Conservation (phyloP, 2,797 vertebrate species). For the Vireo griseus region DNA sequence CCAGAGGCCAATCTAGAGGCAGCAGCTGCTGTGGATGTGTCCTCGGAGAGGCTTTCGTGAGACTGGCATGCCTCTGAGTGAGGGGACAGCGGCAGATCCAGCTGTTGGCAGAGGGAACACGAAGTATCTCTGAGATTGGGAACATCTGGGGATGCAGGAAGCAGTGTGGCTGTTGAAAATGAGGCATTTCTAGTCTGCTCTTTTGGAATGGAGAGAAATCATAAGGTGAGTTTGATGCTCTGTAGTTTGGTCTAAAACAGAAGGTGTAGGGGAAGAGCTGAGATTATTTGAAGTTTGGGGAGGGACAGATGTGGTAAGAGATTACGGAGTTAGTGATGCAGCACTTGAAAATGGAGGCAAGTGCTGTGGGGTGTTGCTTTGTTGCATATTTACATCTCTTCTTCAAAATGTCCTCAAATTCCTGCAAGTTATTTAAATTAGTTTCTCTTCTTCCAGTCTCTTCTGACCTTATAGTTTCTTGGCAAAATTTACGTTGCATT, state of each 20-base stretch:
- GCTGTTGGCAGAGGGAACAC: neutral
- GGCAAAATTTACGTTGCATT: neutral
- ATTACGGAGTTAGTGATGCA: neutral
- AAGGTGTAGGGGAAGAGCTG: neutral
- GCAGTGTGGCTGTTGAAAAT: neutral
- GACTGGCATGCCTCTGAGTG: neutral
- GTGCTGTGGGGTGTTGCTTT: neutral
- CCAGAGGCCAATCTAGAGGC: neutral
- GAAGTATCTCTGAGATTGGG: accelerated
- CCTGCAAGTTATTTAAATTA: neutral
- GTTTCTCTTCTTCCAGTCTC: neutral
- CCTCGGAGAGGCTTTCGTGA: accelerated
- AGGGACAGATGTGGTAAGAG: neutral
- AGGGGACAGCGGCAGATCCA: neutral
- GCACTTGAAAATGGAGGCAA: neutral
- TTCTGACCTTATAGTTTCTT: neutral
- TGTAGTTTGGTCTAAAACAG: neutral
- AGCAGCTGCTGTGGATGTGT: neutral
- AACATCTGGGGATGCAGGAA: neutral
- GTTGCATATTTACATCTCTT: neutral
- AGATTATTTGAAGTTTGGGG: neutral
- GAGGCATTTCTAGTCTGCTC: neutral
- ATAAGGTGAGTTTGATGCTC: neutral
- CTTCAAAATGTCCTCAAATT: neutral
- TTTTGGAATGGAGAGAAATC: neutral